Base-by-base conservation (phyloP, 2,888 invertebrate species). In the Cantharis nigra region DNA sequence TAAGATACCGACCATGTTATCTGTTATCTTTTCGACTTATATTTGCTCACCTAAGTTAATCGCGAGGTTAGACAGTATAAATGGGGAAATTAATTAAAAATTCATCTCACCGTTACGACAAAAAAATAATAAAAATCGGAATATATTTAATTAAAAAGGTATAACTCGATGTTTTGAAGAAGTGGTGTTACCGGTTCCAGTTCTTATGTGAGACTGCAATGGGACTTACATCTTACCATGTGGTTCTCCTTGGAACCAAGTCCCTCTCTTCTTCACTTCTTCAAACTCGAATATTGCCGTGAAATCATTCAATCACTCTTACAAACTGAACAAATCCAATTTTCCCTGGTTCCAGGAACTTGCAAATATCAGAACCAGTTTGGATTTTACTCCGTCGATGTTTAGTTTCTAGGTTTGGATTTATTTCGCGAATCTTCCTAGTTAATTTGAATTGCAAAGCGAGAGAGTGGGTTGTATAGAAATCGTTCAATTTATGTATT, bases 111-210 rank as follows among this genome's bases (percentile, higher is more conserved):
- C 49, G 49, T 49, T 49, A 49, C 49, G n/a, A n/a, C n/a, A 49
- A 49, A 49, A 30, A 49, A 49, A 13, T 11, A 49, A 49, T 49
- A 49, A 49, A 49, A 49, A 13, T 33, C 49, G 49, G n/a, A 49
- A n/a, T 49, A 49, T 49, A 49, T 49, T 49, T 49, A 49, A 49
- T 49, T 49, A n/a, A 49, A 49, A 49, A 49, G 49, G 49, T 49
- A 49, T n/a, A 49, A 49, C n/a, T 49, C n/a, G 49, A n/a, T 49
- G 49, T n/a, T 49, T n/a, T n/a, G 49, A 49, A 77, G 76, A 79
- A 73, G 76, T 77, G 71, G 81, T 76, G 80, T 77, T 81, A 69
- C 80, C 80, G 74, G 80, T 79, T 76, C 72, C 72, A 76, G 71
- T 78, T 78, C 75, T 75, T 71, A 69, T 78, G 65, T 63, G 72